These are phyloP conservation scores for Bubalus kerabau DNA, from an alignment of 2,113 vertebrate genomes.

Conservation along the genomic window DNA sequence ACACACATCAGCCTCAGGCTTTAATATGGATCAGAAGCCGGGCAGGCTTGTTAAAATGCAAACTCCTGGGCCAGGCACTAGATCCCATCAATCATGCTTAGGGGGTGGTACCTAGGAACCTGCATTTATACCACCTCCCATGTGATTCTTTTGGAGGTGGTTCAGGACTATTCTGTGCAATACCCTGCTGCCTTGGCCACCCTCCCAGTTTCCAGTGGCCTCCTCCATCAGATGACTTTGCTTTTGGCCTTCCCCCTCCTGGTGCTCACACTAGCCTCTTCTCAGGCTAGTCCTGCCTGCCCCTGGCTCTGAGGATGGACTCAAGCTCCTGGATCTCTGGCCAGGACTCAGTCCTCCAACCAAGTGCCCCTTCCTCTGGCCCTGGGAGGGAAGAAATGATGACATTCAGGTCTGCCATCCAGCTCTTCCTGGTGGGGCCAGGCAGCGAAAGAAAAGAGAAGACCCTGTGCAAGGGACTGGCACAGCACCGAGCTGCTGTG, in stretches of 20 bases:
- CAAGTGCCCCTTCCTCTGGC: not conserved
- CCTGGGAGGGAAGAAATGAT: not conserved
- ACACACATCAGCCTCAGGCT: not conserved
- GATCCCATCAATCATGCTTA: not conserved
- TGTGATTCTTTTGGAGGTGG: not conserved
- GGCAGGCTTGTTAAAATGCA: not conserved
- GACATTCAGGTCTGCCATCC: not conserved
- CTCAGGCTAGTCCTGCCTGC: not conserved
- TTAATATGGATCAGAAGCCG: not conserved
- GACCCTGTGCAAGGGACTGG: not conserved
- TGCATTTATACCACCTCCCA: not conserved
- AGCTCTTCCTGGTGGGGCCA: not conserved
- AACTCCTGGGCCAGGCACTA: not conserved
- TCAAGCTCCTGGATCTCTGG: not conserved
- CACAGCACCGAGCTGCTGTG: not conserved
- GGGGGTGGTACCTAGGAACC: not conserved
- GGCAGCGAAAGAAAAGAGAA: not conserved
- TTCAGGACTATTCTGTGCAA: not conserved
- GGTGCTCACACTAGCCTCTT: not conserved
- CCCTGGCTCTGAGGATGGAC: not conserved
- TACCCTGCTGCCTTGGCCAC: not conserved
- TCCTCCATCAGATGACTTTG: no score
- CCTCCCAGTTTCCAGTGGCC: not conserved
- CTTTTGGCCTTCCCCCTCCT: not conserved
- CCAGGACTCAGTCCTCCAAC: not conserved